phyloP scores from a whole-genome alignment of 2,113 vertebrate species.

The Podarcis cretensis region DNA sequence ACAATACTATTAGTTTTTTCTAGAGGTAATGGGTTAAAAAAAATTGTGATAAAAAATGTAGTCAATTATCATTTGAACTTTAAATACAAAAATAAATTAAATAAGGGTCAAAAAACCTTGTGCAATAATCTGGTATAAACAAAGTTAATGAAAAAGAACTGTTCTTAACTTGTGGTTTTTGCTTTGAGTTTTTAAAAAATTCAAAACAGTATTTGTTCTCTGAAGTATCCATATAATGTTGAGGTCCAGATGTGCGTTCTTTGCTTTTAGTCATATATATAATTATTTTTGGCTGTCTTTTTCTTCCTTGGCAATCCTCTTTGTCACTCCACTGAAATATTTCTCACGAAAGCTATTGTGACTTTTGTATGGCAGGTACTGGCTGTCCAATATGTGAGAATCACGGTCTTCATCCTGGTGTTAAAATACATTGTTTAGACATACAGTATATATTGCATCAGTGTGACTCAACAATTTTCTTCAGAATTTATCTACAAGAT shows the following conservation, averaged over 20 bases:
- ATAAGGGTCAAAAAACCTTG: slow-evolving; percentile 71
- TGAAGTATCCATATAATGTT: slow-evolving; percentile 62
- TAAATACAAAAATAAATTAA: slow-evolving; percentile 79
- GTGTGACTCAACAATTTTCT: not conserved
- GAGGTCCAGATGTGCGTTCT: slow-evolving; percentile 65
- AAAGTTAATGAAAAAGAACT: slow-evolving; percentile 75
- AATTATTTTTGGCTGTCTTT: slow-evolving; percentile 74
- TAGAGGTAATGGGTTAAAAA: slow-evolving; percentile 56
- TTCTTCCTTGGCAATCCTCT: slow-evolving; percentile 86
- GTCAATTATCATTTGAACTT: slow-evolving; percentile 72
- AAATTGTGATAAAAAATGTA: slow-evolving; percentile 71
- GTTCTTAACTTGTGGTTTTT: slow-evolving; percentile 67
- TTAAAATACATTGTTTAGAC: slow-evolving; percentile 56
- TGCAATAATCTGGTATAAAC: slow-evolving; percentile 74
- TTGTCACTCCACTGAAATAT: slow-evolving; percentile 95
- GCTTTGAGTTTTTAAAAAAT: slow-evolving; percentile 60
- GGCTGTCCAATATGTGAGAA: slow-evolving; percentile 76
- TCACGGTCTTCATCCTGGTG: slow-evolving; percentile 82
- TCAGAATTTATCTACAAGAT: not conserved
- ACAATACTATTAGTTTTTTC: slow-evolving; percentile 70
- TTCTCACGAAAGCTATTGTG: slow-evolving; percentile 98
- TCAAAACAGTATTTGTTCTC: slow-evolving; percentile 70
- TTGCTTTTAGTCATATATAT: slow-evolving; percentile 53
- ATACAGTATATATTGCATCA: fast-evolving
- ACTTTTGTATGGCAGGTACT: slow-evolving; percentile 85